These are phyloP conservation scores for Brachypalpus laphriformis DNA, from an alignment of 2,888 invertebrate genomes.

Conservation along the genomic window DNA sequence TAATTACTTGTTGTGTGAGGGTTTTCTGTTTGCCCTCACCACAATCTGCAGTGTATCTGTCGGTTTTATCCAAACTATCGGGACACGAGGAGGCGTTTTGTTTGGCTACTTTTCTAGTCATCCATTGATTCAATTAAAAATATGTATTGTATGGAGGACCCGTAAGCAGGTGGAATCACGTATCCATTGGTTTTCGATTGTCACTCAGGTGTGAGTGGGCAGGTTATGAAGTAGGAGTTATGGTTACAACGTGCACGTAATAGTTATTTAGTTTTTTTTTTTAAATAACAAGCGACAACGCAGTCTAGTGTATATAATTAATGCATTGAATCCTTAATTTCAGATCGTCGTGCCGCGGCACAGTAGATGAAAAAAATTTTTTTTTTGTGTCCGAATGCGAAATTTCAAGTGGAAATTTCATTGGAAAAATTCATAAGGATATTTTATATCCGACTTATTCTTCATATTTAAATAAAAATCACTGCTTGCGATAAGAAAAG, in stretches of 20 bases:
- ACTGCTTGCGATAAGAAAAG: too few species aligned
- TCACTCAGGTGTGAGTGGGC: not conserved
- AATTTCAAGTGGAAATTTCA: too few species aligned
- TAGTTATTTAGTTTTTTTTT: constrained; percentile 20
- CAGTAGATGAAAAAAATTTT: too few species aligned
- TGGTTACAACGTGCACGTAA: not conserved
- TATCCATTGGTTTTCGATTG: constrained; percentile 32
- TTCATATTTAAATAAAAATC: too few species aligned
- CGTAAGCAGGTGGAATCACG: not conserved
- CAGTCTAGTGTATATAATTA: too few species aligned
- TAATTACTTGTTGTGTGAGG: constrained; percentile 67
- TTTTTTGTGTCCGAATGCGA: too few species aligned
- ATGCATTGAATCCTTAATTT: too few species aligned
- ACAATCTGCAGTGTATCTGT: constrained; percentile 42
- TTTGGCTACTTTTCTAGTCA: constrained; percentile 28
- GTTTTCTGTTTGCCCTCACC: constrained; percentile 46
- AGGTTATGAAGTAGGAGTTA: not conserved
- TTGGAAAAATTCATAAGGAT: too few species aligned
- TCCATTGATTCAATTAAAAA: constrained; percentile 56
- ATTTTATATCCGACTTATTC: too few species aligned
- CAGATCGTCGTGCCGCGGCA: too few species aligned
- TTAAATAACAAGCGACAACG: too few species aligned
- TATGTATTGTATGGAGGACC: too few species aligned
- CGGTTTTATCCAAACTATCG: constrained; percentile 8
- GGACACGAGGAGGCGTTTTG: not conserved